phyloP scores from a whole-genome alignment of 2,113 vertebrate genomes.

The Vidua macroura region DNA sequence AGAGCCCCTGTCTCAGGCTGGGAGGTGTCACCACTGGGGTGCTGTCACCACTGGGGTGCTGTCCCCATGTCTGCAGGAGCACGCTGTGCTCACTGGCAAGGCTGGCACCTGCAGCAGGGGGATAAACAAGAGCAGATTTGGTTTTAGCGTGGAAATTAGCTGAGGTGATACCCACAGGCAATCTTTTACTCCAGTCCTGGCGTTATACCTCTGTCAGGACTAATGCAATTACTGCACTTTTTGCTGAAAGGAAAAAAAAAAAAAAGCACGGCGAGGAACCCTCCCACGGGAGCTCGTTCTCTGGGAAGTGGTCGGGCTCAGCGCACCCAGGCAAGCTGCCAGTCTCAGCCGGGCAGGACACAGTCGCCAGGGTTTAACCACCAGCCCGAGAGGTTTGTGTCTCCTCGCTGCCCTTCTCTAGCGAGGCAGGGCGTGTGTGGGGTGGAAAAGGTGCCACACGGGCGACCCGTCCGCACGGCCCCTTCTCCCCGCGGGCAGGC shows the following conservation, averaged over 20 bases:
- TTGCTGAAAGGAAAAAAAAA: neutral
- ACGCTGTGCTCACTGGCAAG: rapidly evolving
- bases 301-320: neutral
- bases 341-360: neutral
- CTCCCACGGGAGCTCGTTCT: neutral
- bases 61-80: neutral
- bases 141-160: neutral
- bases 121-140: rapidly evolving
- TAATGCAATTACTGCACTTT: neutral
- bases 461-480: rapidly evolving
- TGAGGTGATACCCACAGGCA: neutral
- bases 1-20: neutral
- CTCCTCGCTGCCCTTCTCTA: neutral
- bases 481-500: neutral
- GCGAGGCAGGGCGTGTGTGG: rapidly evolving
- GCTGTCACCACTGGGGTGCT: neutral
- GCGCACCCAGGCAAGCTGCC: rapidly evolving
- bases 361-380: neutral
- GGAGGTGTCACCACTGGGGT: rapidly evolving
- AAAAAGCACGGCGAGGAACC: rapidly evolving
- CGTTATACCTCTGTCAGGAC: neutral
- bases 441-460: neutral
- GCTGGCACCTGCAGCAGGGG: neutral
- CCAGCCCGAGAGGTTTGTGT: neutral
- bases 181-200: neutral